A percentile compares a stretch with the other conserved stretches of the same genome.
Evolutionary conservation across 2,113 vertebrate species (phyloP).

Genomic region (Salvelinus sp.): DNA sequence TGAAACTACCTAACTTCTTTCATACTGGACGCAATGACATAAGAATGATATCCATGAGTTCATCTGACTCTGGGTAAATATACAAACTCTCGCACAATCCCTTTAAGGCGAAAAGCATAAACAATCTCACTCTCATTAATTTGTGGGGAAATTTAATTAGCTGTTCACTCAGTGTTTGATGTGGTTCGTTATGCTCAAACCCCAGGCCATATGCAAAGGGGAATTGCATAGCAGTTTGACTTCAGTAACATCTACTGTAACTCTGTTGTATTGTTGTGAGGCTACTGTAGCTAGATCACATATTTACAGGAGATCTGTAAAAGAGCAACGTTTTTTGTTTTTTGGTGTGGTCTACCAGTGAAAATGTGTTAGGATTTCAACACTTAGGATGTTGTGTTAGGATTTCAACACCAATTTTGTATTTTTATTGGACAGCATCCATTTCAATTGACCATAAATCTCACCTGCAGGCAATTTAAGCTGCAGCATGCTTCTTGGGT

Average conservation of each 20-base stretch:
- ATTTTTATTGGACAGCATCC: slow-evolving; percentile 1
- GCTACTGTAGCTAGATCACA: neutral
- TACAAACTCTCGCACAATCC: too few relatives aligned
- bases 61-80: too few relatives aligned
- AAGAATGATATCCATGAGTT: too few relatives aligned
- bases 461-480: slow-evolving; percentile 16
- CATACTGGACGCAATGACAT: too few relatives aligned
- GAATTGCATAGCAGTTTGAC: slow-evolving; percentile 9
- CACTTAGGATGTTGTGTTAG: slow-evolving; percentile 1
- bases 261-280: neutral
- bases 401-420: slow-evolving; percentile 12
- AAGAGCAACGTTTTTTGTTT: slow-evolving; percentile 1
- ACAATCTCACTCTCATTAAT: slow-evolving; percentile 57
- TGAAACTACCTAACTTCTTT: too few relatives aligned
- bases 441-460: slow-evolving; percentile 15
- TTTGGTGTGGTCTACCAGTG: neutral
- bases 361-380: slow-evolving; percentile 16
- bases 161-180: slow-evolving; percentile 54
- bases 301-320: neutral
- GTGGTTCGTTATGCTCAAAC: slow-evolving; percentile 45
- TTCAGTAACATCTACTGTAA: slow-evolving; percentile 3
- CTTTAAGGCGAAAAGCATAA: slow-evolving; percentile 18
- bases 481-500: neutral
- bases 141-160: slow-evolving; percentile 61
- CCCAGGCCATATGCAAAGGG: slow-evolving; percentile 28